Conservation (phyloP, 1,140 invertebrate genomes). For the Drosophila funebris region DNA sequence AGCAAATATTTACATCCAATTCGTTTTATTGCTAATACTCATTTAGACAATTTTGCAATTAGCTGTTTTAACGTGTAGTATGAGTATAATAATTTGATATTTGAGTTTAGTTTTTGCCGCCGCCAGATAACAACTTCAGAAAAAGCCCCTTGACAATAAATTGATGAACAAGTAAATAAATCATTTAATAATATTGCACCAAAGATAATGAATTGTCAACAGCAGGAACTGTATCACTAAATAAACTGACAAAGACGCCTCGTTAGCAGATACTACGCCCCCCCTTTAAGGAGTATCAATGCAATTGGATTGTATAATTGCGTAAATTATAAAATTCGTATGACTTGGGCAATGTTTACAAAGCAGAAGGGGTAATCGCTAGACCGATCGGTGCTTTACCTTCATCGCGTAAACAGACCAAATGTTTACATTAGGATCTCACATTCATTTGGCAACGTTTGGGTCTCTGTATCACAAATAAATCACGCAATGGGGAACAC, state of each 20-base stretch:
- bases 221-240: conserved; percentile 4
- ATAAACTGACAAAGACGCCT: too few species aligned
- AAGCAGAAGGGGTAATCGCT: not conserved
- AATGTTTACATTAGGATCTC: conserved; percentile 11
- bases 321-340: conserved; percentile 3
- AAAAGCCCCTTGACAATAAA: conserved; percentile 32
- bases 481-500: not conserved
- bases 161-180: conserved; percentile 36
- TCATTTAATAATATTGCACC: conserved; percentile 32
- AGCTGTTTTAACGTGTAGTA: conserved; percentile 10
- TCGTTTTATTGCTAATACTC: not conserved
- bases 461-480: not conserved
- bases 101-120: conserved; percentile 13
- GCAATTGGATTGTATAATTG: conserved; percentile 10
- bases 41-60: conserved; percentile 33
- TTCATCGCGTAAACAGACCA: not conserved
- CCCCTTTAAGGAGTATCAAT: not conserved
- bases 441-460: not conserved
- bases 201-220: conserved; percentile 40
- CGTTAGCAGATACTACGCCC: not conserved
- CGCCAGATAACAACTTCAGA: conserved; percentile 14
- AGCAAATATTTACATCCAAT: not conserved
- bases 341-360: conserved; percentile 5
- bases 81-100: conserved; percentile 31
- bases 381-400: conserved; percentile 34